Conservation (phyloP, 2,113 vertebrate species). For the Alaudala cheleensis region DNA sequence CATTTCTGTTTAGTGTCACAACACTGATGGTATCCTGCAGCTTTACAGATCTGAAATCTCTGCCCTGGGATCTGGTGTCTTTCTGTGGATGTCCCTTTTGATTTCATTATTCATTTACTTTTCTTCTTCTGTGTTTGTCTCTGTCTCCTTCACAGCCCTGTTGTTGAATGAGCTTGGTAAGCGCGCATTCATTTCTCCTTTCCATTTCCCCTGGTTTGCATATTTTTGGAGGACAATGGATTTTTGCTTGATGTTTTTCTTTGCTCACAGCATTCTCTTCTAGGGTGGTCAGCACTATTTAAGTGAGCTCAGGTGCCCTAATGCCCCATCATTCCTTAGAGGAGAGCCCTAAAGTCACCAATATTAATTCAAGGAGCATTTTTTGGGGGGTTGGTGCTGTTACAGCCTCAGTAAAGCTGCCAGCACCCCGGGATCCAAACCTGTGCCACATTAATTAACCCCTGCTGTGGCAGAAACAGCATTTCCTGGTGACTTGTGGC, state of each 20-base stretch:
- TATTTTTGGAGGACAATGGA: conserved; percentile 3
- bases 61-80: conserved; percentile 66
- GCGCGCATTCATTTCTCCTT: conserved; percentile 75
- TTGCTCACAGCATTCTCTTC: conserved; percentile 25
- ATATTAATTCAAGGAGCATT: not conserved
- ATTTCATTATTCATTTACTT: conserved; percentile 82
- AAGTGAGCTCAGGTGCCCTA: not conserved
- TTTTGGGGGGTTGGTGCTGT: not conserved
- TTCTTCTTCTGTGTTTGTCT: conserved; percentile 85
- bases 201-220: conserved; percentile 56
- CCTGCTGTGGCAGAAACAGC: not conserved
- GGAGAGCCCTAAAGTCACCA: not conserved
- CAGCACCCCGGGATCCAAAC: fast-evolving
- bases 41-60: conserved; percentile 58
- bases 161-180: conserved; percentile 89
- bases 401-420: not conserved
- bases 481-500: not conserved
- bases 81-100: conserved; percentile 78
- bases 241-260: conserved; percentile 34
- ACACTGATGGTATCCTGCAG: conserved; percentile 34
- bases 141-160: conserved; percentile 84
- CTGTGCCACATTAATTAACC: not conserved
- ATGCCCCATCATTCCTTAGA: not conserved
- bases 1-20: not conserved
- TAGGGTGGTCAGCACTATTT: conserved; percentile 22